Evolutionary conservation across 1,140 invertebrate genomes (phyloP).

Genomic region (Cryptotermes secundus): DNA sequence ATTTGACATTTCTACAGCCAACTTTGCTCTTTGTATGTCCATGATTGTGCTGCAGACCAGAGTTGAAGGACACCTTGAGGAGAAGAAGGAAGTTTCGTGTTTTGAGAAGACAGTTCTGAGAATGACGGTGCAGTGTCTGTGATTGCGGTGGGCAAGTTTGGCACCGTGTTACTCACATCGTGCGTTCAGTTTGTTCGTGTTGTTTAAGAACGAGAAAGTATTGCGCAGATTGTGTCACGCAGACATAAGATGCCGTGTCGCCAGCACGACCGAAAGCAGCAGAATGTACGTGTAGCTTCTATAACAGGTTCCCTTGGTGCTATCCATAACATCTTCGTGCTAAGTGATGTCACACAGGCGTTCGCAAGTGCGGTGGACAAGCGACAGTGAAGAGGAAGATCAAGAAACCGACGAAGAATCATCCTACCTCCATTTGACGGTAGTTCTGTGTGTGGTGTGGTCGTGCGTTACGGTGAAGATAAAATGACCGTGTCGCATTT

Average conservation of each 20-base stretch:
- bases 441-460: conserved; percentile 9
- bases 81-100: neutral
- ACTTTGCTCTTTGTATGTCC: neutral
- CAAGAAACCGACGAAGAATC: neutral
- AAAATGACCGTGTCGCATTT: neutral
- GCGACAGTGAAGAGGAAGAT: neutral
- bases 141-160: neutral
- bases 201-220: neutral
- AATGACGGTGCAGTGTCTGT: neutral
- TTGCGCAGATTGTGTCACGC: neutral
- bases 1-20: neutral
- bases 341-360: neutral
- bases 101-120: neutral
- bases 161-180: neutral
- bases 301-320: neutral
- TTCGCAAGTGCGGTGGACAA: neutral
- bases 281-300: neutral
- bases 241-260: neutral
- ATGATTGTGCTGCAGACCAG: neutral
- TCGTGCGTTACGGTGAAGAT: neutral
- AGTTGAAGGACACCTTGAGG: neutral
- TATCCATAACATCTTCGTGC: neutral
- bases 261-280: neutral
- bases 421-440: neutral
- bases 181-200: neutral